Conservation (phyloP, 2,113 vertebrate species). For the Euleptes europaea region DNA sequence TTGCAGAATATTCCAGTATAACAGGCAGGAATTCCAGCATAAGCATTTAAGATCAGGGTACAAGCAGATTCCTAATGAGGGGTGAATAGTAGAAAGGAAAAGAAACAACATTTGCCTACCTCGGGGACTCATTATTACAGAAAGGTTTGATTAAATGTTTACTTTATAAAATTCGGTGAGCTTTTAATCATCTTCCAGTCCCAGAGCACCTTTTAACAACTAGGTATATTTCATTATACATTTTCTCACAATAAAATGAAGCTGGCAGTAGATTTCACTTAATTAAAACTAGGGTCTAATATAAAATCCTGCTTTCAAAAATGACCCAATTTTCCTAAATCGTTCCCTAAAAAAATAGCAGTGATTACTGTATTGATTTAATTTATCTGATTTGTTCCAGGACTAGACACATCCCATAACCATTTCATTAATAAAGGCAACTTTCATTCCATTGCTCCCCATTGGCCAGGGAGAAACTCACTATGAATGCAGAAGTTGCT, state of each 20-base stretch:
- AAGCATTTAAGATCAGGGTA: background rate
- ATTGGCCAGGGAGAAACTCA: background rate
- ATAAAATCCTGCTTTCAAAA: slow-evolving; percentile 58
- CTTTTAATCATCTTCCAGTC: slow-evolving; percentile 48
- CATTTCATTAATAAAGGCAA: fast-evolving
- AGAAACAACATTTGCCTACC: slow-evolving; percentile 18
- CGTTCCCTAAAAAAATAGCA: slow-evolving; percentile 31
- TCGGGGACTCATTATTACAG: background rate
- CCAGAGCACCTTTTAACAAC: slow-evolving; percentile 52
- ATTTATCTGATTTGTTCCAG: background rate
- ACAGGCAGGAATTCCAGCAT: background rate
- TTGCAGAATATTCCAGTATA: background rate
- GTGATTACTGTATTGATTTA: slow-evolving; percentile 35
- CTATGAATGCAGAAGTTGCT: background rate
- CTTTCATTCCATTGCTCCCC: background rate
- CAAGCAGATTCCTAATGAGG: background rate
- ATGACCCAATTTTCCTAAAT: slow-evolving; percentile 56
- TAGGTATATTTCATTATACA: slow-evolving; percentile 55
- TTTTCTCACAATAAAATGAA: slow-evolving; percentile 20
- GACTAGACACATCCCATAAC: background rate
- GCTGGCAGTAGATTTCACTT: slow-evolving; percentile 52
- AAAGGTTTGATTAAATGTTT: background rate
- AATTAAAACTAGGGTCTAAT: slow-evolving; percentile 58
- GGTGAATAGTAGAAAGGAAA: slow-evolving; percentile 1
- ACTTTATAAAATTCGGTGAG: slow-evolving; percentile 29